Conservation (phyloP, 1,140 invertebrate species). For the Scaptomyza montana region DNA sequence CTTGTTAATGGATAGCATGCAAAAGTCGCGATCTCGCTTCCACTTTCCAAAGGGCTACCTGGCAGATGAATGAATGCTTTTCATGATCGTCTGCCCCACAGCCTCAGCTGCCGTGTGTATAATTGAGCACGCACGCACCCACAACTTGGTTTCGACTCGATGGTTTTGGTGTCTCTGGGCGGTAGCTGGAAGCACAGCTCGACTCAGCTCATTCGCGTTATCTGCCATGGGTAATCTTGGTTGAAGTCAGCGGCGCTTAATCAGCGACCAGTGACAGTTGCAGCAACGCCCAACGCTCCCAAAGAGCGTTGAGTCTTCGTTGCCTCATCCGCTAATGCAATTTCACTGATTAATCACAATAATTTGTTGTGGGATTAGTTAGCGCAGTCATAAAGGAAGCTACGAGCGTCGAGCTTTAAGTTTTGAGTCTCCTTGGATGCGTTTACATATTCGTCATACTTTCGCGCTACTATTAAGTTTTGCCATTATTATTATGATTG, state of each 20-base stretch:
- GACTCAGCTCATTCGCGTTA: constrained; percentile 24
- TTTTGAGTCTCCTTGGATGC: constrained; percentile 28
- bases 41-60: constrained; percentile 19
- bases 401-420: neutral
- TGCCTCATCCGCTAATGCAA: constrained; percentile 66
- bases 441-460: constrained; percentile 82
- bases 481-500: constrained; percentile 79
- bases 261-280: constrained; percentile 74
- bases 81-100: constrained; percentile 13
- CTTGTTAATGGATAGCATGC: constrained; percentile 67
- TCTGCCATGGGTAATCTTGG: constrained; percentile 46
- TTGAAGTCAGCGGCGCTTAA: constrained; percentile 60
- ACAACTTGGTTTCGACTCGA: constrained; percentile 41
- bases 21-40: neutral
- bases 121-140: constrained; percentile 75
- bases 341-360: constrained; percentile 81
- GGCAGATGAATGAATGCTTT: constrained; percentile 28
- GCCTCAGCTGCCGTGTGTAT: constrained; percentile 23
- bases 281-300: constrained; percentile 57
- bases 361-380: constrained; percentile 80
- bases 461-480: constrained; percentile 77
- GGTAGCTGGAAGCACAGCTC: constrained; percentile 8
- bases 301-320: neutral
- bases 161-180: constrained; percentile 7
- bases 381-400: constrained; percentile 43